Conservation (phyloP, 2,797 vertebrate species). For the Pseudochaenichthys georgianus region DNA sequence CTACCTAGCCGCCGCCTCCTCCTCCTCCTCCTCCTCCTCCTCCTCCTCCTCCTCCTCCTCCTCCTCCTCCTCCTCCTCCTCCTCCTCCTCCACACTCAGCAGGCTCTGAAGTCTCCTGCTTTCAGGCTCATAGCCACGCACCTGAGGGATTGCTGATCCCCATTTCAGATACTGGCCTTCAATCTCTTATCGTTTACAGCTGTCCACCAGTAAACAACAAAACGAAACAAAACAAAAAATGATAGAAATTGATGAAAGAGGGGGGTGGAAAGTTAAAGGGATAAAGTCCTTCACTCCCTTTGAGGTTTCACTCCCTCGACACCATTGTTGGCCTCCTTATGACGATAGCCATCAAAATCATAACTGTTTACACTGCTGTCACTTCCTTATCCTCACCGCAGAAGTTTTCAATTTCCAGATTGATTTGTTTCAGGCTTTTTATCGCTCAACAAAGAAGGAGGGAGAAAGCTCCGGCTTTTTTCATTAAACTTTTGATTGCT, state of each 20-base stretch:
- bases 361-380: constrained; percentile 79
- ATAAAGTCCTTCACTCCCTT: constrained; percentile 64
- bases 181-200: constrained; percentile 89
- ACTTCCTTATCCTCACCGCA: constrained; percentile 76
- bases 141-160: constrained; percentile 86
- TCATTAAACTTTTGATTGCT: constrained; percentile 80
- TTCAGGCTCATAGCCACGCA: constrained; percentile 82
- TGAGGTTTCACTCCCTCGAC: constrained; percentile 62
- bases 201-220: constrained; percentile 87
- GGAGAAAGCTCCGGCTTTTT: constrained; percentile 57
- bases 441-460: constrained; percentile 64
- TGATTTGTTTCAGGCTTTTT: constrained; percentile 82
- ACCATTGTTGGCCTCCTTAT: constrained; percentile 59
- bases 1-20: constrained; percentile 18
- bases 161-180: constrained; percentile 86
- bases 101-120: constrained; percentile 70
- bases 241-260: constrained; percentile 77
- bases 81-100: constrained; percentile 62
- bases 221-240: constrained; percentile 83
- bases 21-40: constrained; percentile 17
- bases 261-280: constrained; percentile 49
- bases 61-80: constrained; percentile 41
- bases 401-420: constrained; percentile 83
- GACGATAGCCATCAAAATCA: constrained; percentile 82
- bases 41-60: constrained; percentile 49